Conservation (phyloP, 2,888 invertebrate species). For the Autographa pulchrina region DNA sequence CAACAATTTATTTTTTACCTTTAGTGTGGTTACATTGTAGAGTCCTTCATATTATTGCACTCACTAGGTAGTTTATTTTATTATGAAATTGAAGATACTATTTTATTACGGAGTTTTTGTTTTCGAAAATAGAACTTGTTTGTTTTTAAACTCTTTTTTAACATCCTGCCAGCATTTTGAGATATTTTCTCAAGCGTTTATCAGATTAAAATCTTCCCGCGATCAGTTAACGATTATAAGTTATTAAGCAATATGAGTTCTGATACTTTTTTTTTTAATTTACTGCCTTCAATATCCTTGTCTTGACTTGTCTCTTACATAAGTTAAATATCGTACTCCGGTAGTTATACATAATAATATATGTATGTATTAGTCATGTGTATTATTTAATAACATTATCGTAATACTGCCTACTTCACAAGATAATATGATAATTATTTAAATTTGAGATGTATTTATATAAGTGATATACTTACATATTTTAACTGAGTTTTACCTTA, state of each 20-base stretch:
- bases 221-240: conserved; percentile 7
- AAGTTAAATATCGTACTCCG: conserved; percentile 45
- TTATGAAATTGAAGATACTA: too few relatives aligned
- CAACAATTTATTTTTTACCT: too few relatives aligned
- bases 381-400: not conserved
- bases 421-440: conserved; percentile 6
- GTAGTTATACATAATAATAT: conserved; percentile 17
- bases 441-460: conserved; percentile 2
- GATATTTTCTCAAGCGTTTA: not conserved
- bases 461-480: not conserved
- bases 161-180: not conserved
- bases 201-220: not conserved
- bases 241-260: conserved; percentile 31
- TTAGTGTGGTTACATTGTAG: too few relatives aligned
- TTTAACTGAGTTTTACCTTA: not conserved
- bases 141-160: not conserved
- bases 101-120: too few relatives aligned
- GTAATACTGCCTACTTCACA: not conserved
- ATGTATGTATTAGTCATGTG: conserved; percentile 1
- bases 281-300: conserved; percentile 40
- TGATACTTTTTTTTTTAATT: conserved; percentile 24
- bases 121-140: too few relatives aligned
- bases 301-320: conserved; percentile 51
- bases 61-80: too few relatives aligned
- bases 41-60: too few relatives aligned